These are phyloP conservation scores for Hesperia comma DNA, from an alignment of 2,888 invertebrate species.

Conservation along the genomic window DNA sequence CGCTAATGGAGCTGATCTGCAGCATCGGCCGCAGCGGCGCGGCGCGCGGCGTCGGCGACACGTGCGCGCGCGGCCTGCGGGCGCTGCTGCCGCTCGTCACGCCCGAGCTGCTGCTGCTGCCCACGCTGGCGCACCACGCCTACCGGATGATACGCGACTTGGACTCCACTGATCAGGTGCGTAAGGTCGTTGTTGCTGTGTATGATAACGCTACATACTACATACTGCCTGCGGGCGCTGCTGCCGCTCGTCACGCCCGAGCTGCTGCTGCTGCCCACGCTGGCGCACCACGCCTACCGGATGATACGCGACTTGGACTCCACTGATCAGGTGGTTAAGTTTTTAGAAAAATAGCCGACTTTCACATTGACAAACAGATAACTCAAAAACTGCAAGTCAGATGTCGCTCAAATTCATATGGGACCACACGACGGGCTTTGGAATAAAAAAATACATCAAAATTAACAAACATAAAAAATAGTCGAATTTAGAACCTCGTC, in stretches of 20 bases:
- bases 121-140: constrained; percentile 67
- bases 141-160: constrained; percentile 73
- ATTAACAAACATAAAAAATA: too few species aligned
- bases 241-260: constrained; percentile 59
- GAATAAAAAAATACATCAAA: too few species aligned
- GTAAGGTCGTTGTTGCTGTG: background rate
- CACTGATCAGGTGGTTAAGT: constrained; percentile 61
- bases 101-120: constrained; percentile 64
- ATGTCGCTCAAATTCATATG: too few species aligned
- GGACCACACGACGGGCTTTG: too few species aligned
- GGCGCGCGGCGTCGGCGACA: constrained; percentile 53
- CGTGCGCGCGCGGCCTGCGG: constrained; percentile 68
- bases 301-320: constrained; percentile 72
- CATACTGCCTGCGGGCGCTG: constrained; percentile 66
- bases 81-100: constrained; percentile 62
- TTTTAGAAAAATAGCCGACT: too few species aligned
- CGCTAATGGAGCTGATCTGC: constrained; percentile 90
- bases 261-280: constrained; percentile 65
- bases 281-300: constrained; percentile 70
- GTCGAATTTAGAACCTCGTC: too few species aligned
- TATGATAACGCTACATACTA: too few species aligned
- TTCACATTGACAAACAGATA: too few species aligned
- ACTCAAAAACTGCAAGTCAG: too few species aligned
- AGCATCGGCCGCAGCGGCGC: constrained; percentile 63
- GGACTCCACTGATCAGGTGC: constrained; percentile 68